Evolutionary conservation across 2,113 vertebrate genomes (phyloP).

Genomic region (Aplodontia rufa): DNA sequence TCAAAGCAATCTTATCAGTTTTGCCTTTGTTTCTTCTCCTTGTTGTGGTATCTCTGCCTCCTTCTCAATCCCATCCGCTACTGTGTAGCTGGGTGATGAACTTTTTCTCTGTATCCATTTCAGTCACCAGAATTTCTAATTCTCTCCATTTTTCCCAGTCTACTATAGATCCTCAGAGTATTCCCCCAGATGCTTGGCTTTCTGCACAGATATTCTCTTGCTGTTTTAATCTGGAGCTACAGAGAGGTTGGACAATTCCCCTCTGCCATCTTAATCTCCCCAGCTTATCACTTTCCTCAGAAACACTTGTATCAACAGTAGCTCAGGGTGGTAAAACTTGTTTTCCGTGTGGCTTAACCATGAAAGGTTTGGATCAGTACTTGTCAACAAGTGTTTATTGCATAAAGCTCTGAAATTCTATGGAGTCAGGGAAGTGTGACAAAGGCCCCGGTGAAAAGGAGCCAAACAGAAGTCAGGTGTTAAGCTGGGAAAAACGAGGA

Average conservation of each 20-base stretch:
- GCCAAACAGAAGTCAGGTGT: neutral
- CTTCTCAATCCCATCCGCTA: neutral
- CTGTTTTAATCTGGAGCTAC: neutral
- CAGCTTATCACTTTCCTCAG: neutral
- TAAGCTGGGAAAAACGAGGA: neutral
- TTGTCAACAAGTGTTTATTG: neutral
- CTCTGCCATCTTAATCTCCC: neutral
- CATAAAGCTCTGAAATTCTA: neutral
- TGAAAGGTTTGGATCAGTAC: neutral
- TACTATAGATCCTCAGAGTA: neutral
- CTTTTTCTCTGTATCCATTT: neutral
- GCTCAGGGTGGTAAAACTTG: neutral
- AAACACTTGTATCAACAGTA: neutral
- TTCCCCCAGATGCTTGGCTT: neutral
- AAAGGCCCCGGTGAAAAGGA: neutral
- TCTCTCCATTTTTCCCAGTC: neutral
- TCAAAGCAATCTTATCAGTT: neutral
- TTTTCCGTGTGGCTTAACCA: neutral
- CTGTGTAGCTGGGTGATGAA: neutral
- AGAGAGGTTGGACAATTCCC: neutral
- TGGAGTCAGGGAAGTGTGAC: no score
- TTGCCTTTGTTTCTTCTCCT: no score
- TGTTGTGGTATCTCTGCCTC: neutral
- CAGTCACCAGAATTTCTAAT: neutral
- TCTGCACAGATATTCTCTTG: neutral